These are phyloP conservation scores for Drosophila melanogaster DNA, from an alignment of 1,140 invertebrate genomes.

Conservation along the genomic window DNA sequence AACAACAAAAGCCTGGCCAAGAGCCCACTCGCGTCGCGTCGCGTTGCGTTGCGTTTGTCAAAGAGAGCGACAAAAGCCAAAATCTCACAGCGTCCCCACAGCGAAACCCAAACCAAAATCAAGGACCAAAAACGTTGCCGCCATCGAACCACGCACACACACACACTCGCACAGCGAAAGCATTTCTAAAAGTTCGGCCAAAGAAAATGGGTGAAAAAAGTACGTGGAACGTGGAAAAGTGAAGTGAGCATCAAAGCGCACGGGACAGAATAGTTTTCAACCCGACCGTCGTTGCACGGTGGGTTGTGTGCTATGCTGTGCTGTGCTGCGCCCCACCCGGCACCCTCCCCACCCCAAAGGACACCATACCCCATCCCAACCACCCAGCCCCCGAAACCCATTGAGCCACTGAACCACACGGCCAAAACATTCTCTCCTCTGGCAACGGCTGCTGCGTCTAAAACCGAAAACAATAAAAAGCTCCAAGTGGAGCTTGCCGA, in stretches of 20 bases:
- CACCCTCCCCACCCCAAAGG: slow-evolving; percentile 2
- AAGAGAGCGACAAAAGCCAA: slow-evolving; percentile 83
- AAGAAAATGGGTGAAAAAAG: slow-evolving; percentile 51
- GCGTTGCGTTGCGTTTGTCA: slow-evolving; percentile 76
- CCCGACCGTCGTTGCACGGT: slow-evolving; percentile 64
- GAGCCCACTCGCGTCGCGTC: slow-evolving; percentile 77
- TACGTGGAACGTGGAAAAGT: slow-evolving; percentile 56
- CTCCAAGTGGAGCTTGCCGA: slow-evolving; percentile 27
- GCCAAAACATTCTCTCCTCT: slow-evolving; percentile 55
- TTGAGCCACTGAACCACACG: slow-evolving; percentile 23
- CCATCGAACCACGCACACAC: slow-evolving; percentile 60
- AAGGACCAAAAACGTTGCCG: slow-evolving; percentile 79
- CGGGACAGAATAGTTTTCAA: slow-evolving; percentile 77
- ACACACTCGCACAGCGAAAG: slow-evolving; percentile 43
- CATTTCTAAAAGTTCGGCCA: slow-evolving; percentile 64
- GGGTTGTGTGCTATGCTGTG: slow-evolving; percentile 9
- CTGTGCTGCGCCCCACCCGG: slow-evolving; percentile 31
- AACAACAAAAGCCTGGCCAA: slow-evolving; percentile 74
- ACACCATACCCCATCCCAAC: background rate
- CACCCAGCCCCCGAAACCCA: slow-evolving; percentile 12
- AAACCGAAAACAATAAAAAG: slow-evolving; percentile 82
- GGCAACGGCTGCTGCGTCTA: slow-evolving; percentile 72
- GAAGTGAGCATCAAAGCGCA: slow-evolving; percentile 81
- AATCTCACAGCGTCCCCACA: slow-evolving; percentile 77
- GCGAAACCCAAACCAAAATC: slow-evolving; percentile 61